Evolutionary conservation across 2,888 invertebrate genomes (phyloP), one percentile per base, ranked within the genome.

Genomic region (Spicauda simplicius): DNA sequence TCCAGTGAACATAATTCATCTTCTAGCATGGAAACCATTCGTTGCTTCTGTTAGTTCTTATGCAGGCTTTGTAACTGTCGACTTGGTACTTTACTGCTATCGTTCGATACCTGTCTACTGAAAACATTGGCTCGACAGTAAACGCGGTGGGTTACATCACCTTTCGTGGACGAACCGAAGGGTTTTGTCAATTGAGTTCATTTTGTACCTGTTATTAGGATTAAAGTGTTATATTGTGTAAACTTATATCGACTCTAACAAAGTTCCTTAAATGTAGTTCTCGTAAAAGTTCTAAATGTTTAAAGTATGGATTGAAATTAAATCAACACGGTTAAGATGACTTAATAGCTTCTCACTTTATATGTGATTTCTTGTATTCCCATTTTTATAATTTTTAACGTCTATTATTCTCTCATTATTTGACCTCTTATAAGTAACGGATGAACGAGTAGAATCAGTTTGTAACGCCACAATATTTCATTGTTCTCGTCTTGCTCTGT

Each of bases 1-100:
- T 92, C 91, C 91, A 92, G 90, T 91, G 86, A 89, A 83, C 77
- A 79, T 77, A 77, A 80, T 75, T 79, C 79, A 77, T 74, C 75
- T 77, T 78, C 79, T 80, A 74, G 78, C 76, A 79, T 77, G 41
- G 30, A 61, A 55, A 50, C 37, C 37, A 57, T 68, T 67, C 57
- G 45, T 53, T 37, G 41, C 57, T 68, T 68, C 57, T 53, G 57
- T 57, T 19, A 56, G 50, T 57, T 50, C 33, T 19, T 60, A 37
- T 45, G 54, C 62, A 20, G 60, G 59, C 66, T 55, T 56, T 50
- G 37, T n/a, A 50, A 66, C 52, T 55, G 55, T 56, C 45, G 16
- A 30, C 25, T 45, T 45, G 33, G 52, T 48, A n/a, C 18, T 25
- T 11, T 30, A 10, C 20, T 61, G 50, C 52, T 57, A 30, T 57